These are phyloP conservation scores for Microctonus brassicae DNA, from an alignment of 2,888 invertebrate genomes.

Conservation along the genomic window DNA sequence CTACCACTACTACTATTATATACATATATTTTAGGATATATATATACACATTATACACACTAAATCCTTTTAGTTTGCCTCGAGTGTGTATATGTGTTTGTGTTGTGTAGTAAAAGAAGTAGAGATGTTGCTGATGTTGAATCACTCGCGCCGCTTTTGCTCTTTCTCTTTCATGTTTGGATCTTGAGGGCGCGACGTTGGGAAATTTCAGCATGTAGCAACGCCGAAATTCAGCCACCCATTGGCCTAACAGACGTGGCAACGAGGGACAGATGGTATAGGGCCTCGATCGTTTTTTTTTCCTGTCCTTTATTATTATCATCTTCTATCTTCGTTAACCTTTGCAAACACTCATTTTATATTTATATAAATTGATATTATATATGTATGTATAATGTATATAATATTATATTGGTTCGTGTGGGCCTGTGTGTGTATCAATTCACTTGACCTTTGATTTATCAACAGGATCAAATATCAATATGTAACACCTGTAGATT, in stretches of 20 bases:
- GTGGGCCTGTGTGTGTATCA: too few species aligned
- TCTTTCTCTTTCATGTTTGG: conserved; percentile 1
- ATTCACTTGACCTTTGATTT: conserved; percentile 6
- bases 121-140: background rate
- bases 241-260: conserved; percentile 55
- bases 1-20: background rate
- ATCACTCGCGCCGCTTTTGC: background rate
- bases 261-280: conserved; percentile 59
- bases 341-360: background rate
- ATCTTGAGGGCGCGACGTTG: conserved; percentile 30
- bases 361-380: too few species aligned
- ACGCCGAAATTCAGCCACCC: conserved; percentile 46
- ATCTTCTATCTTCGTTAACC: background rate
- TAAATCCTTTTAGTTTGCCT: background rate
- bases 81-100: background rate
- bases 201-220: conserved; percentile 11
- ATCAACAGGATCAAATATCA: conserved; percentile 7
- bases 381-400: background rate
- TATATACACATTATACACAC: background rate
- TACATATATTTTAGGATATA: background rate
- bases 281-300: conserved; percentile 26
- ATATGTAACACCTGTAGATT: conserved; percentile 4
- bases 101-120: background rate
- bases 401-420: too few species aligned
- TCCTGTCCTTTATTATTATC: background rate